These are phyloP conservation scores for Synodontis membranacea DNA, from an alignment of 2,113 vertebrate species.

Conservation along the genomic window DNA sequence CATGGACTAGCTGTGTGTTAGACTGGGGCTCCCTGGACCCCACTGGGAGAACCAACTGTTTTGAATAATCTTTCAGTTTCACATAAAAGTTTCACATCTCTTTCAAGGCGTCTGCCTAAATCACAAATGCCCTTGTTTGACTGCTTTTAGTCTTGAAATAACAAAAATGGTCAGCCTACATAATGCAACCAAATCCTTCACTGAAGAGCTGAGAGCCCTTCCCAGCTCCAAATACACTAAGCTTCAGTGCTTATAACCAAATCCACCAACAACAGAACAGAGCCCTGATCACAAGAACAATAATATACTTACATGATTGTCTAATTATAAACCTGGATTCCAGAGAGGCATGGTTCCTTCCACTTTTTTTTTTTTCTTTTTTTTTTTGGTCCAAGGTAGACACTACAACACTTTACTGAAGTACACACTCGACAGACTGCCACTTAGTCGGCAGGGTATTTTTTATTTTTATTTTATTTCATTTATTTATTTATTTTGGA, in stretches of 20 bases:
- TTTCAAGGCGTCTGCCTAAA: neutral
- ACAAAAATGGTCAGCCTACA: neutral
- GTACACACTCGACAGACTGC: neutral
- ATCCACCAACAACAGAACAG: neutral
- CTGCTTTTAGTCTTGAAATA: neutral
- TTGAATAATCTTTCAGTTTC: neutral
- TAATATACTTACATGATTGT: neutral
- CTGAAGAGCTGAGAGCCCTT: neutral
- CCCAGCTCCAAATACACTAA: neutral
- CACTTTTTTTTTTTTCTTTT: neutral
- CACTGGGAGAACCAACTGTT: neutral
- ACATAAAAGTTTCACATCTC: neutral
- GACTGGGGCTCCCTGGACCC: neutral
- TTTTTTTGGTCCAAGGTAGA: neutral
- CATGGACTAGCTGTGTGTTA: neutral
- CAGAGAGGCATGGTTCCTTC: neutral
- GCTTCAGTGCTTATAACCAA: neutral
- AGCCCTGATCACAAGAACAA: neutral
- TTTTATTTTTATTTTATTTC: neutral
- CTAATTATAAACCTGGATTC: neutral
- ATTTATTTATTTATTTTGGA: neutral
- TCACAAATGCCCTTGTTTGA: neutral
- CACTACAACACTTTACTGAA: neutral
- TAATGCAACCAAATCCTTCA: neutral
- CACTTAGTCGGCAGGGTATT: neutral